A percentile compares a stretch with the other conserved stretches of the same genome.
These are phyloP conservation scores for Streblospio benedicti DNA, from an alignment of 1,140 invertebrate species.

Conservation along the genomic window DNA sequence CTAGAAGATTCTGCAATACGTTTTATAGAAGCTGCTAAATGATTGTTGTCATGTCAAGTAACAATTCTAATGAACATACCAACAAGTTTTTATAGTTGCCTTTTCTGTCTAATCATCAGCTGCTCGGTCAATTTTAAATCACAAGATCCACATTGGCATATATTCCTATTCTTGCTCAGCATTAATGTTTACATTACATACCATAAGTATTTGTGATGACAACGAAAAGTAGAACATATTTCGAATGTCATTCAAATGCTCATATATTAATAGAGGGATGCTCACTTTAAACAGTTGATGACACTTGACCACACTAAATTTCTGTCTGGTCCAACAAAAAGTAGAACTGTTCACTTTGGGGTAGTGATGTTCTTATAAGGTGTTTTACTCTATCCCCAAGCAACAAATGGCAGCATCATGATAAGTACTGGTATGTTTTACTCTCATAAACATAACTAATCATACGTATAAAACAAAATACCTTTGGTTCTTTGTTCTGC, in stretches of 20 bases:
- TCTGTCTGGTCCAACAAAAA: no score
- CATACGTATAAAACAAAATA: background rate
- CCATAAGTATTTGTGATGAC: no score
- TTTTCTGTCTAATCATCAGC: background rate
- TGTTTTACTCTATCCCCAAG: background rate
- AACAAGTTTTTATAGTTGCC: background rate
- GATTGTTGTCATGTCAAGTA: background rate
- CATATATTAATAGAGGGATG: no score
- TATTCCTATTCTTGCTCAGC: background rate
- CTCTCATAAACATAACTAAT: no score
- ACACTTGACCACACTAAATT: no score
- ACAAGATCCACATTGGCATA: background rate
- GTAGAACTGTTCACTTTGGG: no score
- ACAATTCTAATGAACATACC: background rate
- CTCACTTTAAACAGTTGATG: no score
- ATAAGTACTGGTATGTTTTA: background rate
- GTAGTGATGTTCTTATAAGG: no score
- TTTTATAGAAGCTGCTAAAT: constrained; percentile 28
- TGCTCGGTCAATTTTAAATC: background rate
- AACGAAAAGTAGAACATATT: no score
- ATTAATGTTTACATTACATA: no score
- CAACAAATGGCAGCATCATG: background rate
- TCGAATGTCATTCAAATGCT: no score
- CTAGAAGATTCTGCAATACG: constrained; percentile 35
- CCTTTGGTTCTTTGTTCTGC: background rate